These are phyloP conservation scores for Scomber colias DNA, from an alignment of 2,113 vertebrate genomes.

Conservation along the genomic window DNA sequence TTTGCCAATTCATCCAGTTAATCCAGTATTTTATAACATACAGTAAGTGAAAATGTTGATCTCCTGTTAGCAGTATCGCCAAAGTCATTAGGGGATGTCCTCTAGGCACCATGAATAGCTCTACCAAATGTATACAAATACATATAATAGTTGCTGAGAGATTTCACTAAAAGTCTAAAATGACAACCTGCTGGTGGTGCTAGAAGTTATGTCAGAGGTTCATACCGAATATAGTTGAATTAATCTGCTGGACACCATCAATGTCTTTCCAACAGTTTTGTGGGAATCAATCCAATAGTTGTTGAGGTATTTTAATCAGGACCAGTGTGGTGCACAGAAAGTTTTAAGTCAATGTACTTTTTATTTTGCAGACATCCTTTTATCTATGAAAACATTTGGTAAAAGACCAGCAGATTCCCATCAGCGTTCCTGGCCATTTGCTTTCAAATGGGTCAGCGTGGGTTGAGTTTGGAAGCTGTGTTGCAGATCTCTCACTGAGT, in stretches of 20 bases:
- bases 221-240: too few relatives aligned
- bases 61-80: background rate
- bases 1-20: too few relatives aligned
- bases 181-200: too few relatives aligned
- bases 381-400: slow-evolving; percentile 7
- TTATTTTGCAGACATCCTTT: background rate
- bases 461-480: slow-evolving; percentile 33
- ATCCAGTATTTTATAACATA: too few relatives aligned
- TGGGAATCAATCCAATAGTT: too few relatives aligned
- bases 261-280: too few relatives aligned
- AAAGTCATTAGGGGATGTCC: too few relatives aligned
- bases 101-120: too few relatives aligned
- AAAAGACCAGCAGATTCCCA: slow-evolving; percentile 22
- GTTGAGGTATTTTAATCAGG: too few relatives aligned
- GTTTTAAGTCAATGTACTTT: background rate
- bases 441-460: slow-evolving; percentile 16
- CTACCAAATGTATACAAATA: background rate
- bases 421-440: slow-evolving; percentile 27
- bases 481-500: slow-evolving; percentile 52
- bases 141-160: background rate
- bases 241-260: too few relatives aligned
- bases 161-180: too few relatives aligned
- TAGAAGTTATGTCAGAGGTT: too few relatives aligned
- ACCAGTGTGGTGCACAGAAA: background rate
- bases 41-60: background rate